Evolutionary conservation across 2,888 invertebrate genomes (phyloP).

Genomic region (Noctua janthe): DNA sequence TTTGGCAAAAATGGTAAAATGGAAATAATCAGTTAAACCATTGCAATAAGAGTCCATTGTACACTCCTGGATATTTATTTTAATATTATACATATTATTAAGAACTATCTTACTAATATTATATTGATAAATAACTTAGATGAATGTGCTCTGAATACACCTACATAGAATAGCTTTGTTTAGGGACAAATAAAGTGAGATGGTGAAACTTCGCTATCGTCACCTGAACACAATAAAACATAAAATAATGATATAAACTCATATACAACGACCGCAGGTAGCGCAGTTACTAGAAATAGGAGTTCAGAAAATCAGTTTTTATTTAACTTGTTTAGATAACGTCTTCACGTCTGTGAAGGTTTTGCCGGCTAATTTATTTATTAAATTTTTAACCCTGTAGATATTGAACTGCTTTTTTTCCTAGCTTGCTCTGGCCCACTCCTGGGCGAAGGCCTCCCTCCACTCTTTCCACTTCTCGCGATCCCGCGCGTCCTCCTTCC

Average conservation of each 20-base stretch:
- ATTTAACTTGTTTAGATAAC: neutral
- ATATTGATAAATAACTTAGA: constrained; percentile 25
- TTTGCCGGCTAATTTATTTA: neutral
- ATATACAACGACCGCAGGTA: neutral
- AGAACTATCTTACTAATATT: constrained; percentile 33
- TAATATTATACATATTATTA: constrained; percentile 34
- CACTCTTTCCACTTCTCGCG: too few relatives aligned
- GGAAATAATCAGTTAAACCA: constrained; percentile 6
- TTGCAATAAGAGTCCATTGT: constrained; percentile 64
- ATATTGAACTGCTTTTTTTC: neutral
- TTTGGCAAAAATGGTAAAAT: constrained; percentile 46
- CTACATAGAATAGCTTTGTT: neutral
- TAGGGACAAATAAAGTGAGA: neutral
- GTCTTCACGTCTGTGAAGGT: neutral
- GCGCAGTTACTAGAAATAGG: neutral
- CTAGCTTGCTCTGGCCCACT: too few relatives aligned
- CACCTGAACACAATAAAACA: neutral
- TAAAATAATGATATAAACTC: neutral
- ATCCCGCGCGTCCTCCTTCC: too few relatives aligned
- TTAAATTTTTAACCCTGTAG: neutral
- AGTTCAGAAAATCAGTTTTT: neutral
- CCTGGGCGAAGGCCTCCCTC: too few relatives aligned
- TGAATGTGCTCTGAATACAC: constrained; percentile 32
- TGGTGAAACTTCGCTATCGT: neutral
- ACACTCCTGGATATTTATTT: constrained; percentile 41